Evolutionary conservation across 2,888 invertebrate genomes (phyloP), one percentile per base, ranked within the genome.

Genomic region (Diaprepes abbreviatus): DNA sequence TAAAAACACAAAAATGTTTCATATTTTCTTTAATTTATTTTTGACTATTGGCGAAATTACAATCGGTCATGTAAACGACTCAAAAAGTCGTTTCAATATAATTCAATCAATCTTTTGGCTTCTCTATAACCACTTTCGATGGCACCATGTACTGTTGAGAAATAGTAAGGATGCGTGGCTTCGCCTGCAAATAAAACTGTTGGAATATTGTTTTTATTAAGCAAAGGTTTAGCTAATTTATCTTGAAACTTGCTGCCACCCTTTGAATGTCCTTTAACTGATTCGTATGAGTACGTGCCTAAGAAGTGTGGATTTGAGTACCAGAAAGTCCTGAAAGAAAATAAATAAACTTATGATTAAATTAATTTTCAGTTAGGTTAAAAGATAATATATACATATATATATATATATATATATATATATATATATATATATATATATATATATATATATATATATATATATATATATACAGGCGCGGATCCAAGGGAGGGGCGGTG

Each of bases 131-230:
- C 87, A 68, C 82, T 79, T 74, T 85, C 85, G 55, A 84, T 78
- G 0, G 86, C 86, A 38, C 86, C 86, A 73, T 86, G 86, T 1
- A 85, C 85, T 3, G 86, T 86, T 1, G 85, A 84, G 76, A 79
- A 86, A 72, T 79, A 83, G 72, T 79, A 31, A 1, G 73, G 71
- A 75, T 82, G 79, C 0, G 88, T 87, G 0, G 88, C 88, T 73
- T 88, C 88, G 0, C 89, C 89, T 1, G 88, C 88, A 81, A 89
- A 89, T 14, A 87, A 76, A 0, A 88, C 80, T 0, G 85, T 79
- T 12, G 86, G 87, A 85, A 85, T 3, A n/a, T 17, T 36, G 38
- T 63, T 12, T 31, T 63, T 5, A 28, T 64, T 54, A 5, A 24
- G 14, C 19, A 71, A 43, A 17, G 72, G 74, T 19, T 10, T 21